A percentile compares a stretch with the other conserved stretches of the same genome.
Evolutionary conservation across 1,140 invertebrate genomes (phyloP).

Genomic region (Cyclargus thomasi): DNA sequence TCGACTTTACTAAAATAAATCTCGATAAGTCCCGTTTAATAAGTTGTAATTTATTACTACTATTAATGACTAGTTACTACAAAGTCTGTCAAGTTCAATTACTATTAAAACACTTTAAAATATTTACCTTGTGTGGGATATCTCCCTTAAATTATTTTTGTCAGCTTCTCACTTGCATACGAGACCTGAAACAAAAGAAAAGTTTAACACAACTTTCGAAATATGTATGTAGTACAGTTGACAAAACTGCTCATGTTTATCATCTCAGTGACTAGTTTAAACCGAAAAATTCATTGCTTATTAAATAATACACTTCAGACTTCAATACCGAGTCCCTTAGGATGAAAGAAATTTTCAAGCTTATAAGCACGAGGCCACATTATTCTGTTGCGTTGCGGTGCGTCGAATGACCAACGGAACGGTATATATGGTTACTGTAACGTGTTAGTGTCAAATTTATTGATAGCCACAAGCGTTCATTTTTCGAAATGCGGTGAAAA

Average conservation of each 20-base stretch:
- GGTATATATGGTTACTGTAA: too few species aligned
- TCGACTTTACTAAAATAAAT: too few species aligned
- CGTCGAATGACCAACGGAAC: background rate
- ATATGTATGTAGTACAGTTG: background rate
- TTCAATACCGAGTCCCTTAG: slow-evolving; percentile 9
- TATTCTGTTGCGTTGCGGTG: too few species aligned
- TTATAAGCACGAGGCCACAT: background rate
- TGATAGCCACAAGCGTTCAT: too few species aligned
- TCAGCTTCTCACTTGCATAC: background rate
- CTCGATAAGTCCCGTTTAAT: too few species aligned
- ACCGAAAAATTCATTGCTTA: background rate
- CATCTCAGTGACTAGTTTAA: background rate
- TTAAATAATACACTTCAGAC: background rate
- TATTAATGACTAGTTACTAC: too few species aligned
- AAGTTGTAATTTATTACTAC: too few species aligned
- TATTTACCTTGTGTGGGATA: background rate
- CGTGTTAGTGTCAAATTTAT: too few species aligned
- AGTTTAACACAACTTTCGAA: too few species aligned
- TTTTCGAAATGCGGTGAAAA: too few species aligned
- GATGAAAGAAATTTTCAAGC: slow-evolving; percentile 6
- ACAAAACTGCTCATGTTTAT: background rate
- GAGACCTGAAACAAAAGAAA: slow-evolving; percentile 13
- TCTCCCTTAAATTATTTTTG: background rate
- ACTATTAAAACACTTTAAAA: too few species aligned
- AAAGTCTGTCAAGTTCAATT: too few species aligned